Percentiles rank a stretch among this genome's conserved stretches.
Conservation (phyloP, 2,113 vertebrate genomes). For the Pangasianodon hypophthalmus region DNA sequence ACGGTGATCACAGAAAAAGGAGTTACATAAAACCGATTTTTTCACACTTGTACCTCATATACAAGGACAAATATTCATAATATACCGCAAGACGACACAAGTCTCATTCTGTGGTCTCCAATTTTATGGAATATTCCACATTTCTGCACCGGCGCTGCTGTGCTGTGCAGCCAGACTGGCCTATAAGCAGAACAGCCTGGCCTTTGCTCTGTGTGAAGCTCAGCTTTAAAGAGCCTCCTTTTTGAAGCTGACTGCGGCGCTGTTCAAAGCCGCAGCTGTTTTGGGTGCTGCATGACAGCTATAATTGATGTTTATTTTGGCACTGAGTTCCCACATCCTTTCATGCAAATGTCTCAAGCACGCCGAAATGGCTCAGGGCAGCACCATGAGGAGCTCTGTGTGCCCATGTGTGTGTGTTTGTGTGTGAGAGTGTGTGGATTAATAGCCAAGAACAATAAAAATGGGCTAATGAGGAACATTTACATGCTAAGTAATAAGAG, state of each 20-base stretch:
- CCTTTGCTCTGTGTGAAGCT: conserved; percentile 71
- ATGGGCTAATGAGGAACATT: conserved; percentile 69
- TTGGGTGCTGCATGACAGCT: conserved; percentile 80
- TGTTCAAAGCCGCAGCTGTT: conserved; percentile 84
- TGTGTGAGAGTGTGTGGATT: conserved; percentile 6
- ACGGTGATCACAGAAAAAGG: neutral
- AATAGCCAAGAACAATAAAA: conserved; percentile 62
- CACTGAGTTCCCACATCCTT: conserved; percentile 75
- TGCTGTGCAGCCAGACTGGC: conserved; percentile 26
- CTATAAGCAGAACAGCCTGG: conserved; percentile 50
- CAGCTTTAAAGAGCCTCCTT: conserved; percentile 72
- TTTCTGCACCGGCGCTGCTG: neutral
- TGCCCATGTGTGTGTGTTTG: conserved; percentile 55
- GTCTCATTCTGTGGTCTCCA: neutral
- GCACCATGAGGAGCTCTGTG: conserved; percentile 62
- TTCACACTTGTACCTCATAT: neutral
- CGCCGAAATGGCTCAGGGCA: conserved; percentile 76
- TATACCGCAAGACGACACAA: neutral
- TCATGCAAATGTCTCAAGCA: conserved; percentile 78
- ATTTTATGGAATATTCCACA: conserved; percentile 34
- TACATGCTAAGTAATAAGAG: conserved; percentile 70
- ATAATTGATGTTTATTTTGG: conserved; percentile 85
- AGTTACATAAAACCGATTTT: neutral
- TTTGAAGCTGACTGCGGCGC: conserved; percentile 80
- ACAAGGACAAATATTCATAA: neutral